Evolutionary conservation across 2,888 invertebrate species (phyloP).

Genomic region (Malthinus flaveolus): DNA sequence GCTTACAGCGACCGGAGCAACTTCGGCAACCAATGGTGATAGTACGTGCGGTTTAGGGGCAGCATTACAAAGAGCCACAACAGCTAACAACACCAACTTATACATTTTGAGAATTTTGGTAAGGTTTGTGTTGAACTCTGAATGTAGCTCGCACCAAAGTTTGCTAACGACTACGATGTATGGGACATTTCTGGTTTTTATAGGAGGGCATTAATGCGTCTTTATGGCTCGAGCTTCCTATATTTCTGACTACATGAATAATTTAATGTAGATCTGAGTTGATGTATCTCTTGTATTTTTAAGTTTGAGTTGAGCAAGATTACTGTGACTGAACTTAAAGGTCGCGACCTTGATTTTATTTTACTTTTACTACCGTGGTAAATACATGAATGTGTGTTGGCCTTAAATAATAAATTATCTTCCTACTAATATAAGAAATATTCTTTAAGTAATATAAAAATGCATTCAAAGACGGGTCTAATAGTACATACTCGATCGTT

Average conservation of each 20-base stretch:
- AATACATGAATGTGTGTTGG: neutral
- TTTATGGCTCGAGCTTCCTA: constrained; percentile 5
- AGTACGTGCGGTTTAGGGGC: constrained; percentile 16
- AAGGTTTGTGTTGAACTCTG: constrained; percentile 29
- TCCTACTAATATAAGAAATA: neutral
- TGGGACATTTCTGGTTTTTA: constrained; percentile 12
- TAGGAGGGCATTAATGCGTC: neutral
- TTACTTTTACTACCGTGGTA: constrained; percentile 20
- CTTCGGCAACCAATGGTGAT: constrained; percentile 20
- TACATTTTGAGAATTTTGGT: constrained; percentile 44
- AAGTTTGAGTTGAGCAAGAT: constrained; percentile 10
- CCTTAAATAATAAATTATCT: constrained; percentile 2
- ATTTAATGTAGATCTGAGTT: neutral
- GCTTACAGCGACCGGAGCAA: constrained; percentile 33
- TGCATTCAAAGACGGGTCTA: too few relatives aligned
- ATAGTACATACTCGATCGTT: too few relatives aligned
- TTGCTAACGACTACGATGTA: neutral
- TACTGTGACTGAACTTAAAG: constrained; percentile 16
- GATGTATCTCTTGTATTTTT: neutral
- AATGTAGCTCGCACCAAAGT: constrained; percentile 8
- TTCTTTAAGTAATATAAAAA: too few relatives aligned
- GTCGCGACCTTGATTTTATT: constrained; percentile 15
- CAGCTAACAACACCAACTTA: constrained; percentile 59
- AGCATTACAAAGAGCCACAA: constrained; percentile 54
- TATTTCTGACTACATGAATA: constrained; percentile 13